phyloP scores from a whole-genome alignment of 2,888 invertebrate genomes.

The Cinara cedri region DNA sequence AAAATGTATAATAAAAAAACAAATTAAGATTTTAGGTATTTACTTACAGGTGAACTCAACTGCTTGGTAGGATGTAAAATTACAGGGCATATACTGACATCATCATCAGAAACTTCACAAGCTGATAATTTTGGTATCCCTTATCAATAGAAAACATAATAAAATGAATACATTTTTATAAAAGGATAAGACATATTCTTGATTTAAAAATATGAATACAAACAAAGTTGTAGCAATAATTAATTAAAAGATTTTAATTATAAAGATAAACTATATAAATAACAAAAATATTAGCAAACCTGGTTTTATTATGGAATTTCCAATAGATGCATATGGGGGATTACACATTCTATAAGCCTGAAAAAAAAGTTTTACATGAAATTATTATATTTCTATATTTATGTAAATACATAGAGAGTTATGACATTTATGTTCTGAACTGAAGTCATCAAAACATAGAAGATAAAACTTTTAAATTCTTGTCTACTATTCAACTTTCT shows the following conservation, averaged over 20 bases:
- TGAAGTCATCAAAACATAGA: too few species aligned
- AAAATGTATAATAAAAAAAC: neutral
- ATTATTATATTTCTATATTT: neutral
- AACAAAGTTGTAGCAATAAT: neutral
- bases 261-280: too few species aligned
- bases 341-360: constrained; percentile 30
- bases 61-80: constrained; percentile 32
- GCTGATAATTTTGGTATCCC: constrained; percentile 37
- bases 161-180: neutral
- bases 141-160: constrained; percentile 4
- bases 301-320: constrained; percentile 35
- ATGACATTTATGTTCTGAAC: too few species aligned
- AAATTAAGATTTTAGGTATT: neutral
- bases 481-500: too few species aligned
- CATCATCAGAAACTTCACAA: constrained; percentile 3
- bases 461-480: too few species aligned
- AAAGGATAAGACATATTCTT: too few species aligned
- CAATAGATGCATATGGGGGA: constrained; percentile 3
- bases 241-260: neutral
- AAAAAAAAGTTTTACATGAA: neutral
- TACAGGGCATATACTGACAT: constrained; percentile 4
- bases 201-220: neutral
- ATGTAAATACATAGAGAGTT: neutral
- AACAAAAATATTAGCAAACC: constrained; percentile 13
- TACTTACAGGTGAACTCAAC: constrained; percentile 36